Percentiles rank a stretch among this genome's conserved stretches.
phyloP scores from a whole-genome alignment of 2,797 vertebrate genomes.

The Lutjanus argentimaculatus region DNA sequence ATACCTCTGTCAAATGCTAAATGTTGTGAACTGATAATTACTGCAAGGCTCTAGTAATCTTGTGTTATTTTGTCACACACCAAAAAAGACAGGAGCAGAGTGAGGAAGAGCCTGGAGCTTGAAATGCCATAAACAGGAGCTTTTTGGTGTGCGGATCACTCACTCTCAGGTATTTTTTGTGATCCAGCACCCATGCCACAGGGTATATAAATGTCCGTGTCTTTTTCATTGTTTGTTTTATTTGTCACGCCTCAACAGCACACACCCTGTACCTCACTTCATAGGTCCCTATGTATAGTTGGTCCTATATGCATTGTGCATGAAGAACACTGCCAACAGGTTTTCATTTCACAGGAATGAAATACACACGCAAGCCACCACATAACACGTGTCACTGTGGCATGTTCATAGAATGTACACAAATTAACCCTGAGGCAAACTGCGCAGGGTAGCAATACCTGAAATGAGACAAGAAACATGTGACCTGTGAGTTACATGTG shows the following conservation, averaged over 20 bases:
- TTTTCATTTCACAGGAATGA: conserved; percentile 38
- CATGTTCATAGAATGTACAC: conserved; percentile 15
- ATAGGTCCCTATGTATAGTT: background rate
- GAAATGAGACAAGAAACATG: conserved; percentile 20
- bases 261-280: background rate
- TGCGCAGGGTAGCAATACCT: conserved; percentile 17
- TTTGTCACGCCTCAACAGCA: no score
- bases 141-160: no score
- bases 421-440: conserved; percentile 29
- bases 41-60: background rate
- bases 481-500: background rate
- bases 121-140: no score
- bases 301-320: background rate
- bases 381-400: conserved; percentile 15
- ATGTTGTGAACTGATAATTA: background rate
- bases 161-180: no score
- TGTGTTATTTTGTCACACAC: background rate
- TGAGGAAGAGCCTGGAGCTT: no score
- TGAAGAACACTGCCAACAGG: conserved; percentile 18
- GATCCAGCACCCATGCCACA: no score
- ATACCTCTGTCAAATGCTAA: background rate
- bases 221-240: no score
- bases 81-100: no score
- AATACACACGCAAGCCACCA: conserved; percentile 4
- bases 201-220: no score